These are phyloP conservation scores for Drosophila fuyamai DNA, from an alignment of 1,140 invertebrate species.

Conservation along the genomic window DNA sequence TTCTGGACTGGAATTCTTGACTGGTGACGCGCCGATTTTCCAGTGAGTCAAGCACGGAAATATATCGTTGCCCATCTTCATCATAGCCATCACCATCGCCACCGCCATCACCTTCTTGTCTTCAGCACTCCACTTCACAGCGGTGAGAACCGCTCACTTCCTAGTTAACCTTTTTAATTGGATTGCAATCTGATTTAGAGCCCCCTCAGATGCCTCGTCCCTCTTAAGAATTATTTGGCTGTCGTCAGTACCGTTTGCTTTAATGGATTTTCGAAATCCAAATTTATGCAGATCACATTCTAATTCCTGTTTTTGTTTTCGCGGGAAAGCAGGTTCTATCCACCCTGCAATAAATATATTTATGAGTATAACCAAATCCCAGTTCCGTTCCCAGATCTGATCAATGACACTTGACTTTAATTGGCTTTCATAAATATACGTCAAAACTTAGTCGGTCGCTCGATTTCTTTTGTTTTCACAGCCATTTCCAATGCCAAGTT, in stretches of 20 bases:
- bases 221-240: constrained; percentile 23
- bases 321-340: constrained; percentile 46
- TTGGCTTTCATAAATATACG: constrained; percentile 41
- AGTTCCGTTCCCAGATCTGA: constrained; percentile 52
- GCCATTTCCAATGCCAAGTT: constrained; percentile 67
- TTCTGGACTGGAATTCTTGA: constrained; percentile 27
- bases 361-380: constrained; percentile 18
- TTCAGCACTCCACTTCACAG: constrained; percentile 19
- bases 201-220: constrained; percentile 5
- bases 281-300: constrained; percentile 40
- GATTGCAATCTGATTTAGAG: constrained; percentile 21
- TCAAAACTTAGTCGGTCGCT: constrained; percentile 1
- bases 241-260: constrained; percentile 38
- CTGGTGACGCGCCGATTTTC: constrained; percentile 30
- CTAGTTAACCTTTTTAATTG: constrained; percentile 26
- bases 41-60: constrained; percentile 44
- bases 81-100: not conserved
- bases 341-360: not conserved
- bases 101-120: constrained; percentile 16
- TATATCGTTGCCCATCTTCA: not conserved
- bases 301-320: constrained; percentile 47
- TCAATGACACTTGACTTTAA: constrained; percentile 42
- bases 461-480: constrained; percentile 5
- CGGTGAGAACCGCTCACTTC: constrained; percentile 26
- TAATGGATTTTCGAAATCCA: constrained; percentile 33